Evolutionary conservation across 2,888 invertebrate species (phyloP).

Genomic region (Lamellibrachia columna): DNA sequence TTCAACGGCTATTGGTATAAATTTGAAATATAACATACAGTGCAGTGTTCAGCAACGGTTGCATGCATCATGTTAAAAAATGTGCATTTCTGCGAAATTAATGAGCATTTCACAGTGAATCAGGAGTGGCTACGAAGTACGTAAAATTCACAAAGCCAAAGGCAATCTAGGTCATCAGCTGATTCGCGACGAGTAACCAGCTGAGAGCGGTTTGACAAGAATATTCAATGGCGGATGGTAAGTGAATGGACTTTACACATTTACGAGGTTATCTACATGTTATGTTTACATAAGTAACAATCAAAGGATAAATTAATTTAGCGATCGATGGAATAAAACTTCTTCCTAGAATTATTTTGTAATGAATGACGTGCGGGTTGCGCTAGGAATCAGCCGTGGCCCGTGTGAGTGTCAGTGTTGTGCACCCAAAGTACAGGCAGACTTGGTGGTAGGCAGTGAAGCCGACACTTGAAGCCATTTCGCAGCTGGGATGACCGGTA

Average conservation of each 20-base stretch:
- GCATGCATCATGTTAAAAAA: not conserved
- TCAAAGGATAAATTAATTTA: not conserved
- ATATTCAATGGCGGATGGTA: constrained; percentile 9
- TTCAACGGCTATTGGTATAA: constrained; percentile 10
- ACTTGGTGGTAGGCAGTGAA: not conserved
- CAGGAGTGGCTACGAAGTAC: constrained; percentile 6
- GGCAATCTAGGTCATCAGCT: constrained; percentile 16
- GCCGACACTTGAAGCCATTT: not conserved
- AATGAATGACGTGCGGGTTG: constrained; percentile 6
- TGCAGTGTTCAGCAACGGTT: constrained; percentile 3
- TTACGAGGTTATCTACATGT: constrained; percentile 1
- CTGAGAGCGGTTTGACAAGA: constrained; percentile 5
- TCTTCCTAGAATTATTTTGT: constrained; percentile 16
- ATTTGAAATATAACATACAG: constrained; percentile 10
- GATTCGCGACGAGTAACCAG: constrained; percentile 16
- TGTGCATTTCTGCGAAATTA: not conserved
- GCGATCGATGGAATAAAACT: not conserved
- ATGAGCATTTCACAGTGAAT: constrained; percentile 3
- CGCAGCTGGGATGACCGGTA: not conserved
- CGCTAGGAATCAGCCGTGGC: not conserved
- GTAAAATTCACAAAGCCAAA: not conserved
- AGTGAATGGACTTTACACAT: constrained; percentile 16
- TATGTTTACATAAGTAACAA: not conserved
- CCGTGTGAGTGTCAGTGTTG: not conserved
- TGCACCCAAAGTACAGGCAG: not conserved